phyloP scores from a whole-genome alignment of 2,797 vertebrate species.

The Cheracebus regulus region DNA sequence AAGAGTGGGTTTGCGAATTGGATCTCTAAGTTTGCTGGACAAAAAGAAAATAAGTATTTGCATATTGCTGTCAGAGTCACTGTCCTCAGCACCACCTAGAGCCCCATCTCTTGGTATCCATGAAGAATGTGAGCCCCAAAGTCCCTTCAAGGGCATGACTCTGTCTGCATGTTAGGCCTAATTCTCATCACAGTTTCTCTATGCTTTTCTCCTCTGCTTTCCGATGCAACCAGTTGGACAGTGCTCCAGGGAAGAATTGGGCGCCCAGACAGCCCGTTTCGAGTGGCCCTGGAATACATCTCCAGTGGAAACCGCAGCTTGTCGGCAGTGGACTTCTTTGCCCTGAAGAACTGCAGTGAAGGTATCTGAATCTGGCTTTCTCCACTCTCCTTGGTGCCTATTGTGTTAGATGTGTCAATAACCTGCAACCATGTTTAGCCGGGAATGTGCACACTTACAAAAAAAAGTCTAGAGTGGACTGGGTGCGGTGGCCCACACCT shows the following conservation, averaged over 20 bases:
- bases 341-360: conserved; percentile 88
- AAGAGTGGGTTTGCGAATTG: background rate
- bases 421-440: background rate
- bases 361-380: conserved; percentile 74
- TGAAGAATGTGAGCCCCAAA: background rate
- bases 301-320: conserved; percentile 80
- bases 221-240: conserved; percentile 83
- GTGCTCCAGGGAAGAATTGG: conserved; percentile 85
- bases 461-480: background rate
- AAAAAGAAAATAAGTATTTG: background rate
- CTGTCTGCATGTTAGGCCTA: background rate
- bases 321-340: conserved; percentile 86
- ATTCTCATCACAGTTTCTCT: conserved; percentile 78
- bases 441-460: background rate
- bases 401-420: background rate
- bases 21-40: background rate
- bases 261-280: conserved; percentile 84
- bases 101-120: background rate
- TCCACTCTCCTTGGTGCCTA: background rate
- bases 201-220: conserved; percentile 64
- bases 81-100: background rate
- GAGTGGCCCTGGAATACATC: conserved; percentile 86
- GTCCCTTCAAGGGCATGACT: background rate
- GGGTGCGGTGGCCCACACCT: background rate
- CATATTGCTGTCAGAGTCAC: background rate